These are phyloP conservation scores for Chrysolina americana DNA, from an alignment of 2,888 invertebrate species.

Conservation along the genomic window DNA sequence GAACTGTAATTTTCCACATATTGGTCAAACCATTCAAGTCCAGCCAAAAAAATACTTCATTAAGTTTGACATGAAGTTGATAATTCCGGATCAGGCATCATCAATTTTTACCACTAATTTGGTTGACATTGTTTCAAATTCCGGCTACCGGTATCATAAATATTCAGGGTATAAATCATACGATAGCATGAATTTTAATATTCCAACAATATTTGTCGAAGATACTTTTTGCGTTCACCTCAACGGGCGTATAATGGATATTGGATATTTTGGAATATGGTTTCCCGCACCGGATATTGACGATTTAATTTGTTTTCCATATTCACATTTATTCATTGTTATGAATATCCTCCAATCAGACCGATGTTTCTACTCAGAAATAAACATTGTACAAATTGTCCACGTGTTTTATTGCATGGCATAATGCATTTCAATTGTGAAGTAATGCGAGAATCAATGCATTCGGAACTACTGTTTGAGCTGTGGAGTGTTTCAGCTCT, in stretches of 20 bases:
- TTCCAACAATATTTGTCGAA: conserved; percentile 35
- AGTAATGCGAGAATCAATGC: not conserved
- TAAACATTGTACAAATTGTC: not conserved
- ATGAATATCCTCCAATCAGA: conserved; percentile 35
- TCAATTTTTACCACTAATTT: not conserved
- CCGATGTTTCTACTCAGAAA: conserved; percentile 1
- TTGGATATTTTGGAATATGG: conserved; percentile 44
- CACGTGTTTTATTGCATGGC: not conserved
- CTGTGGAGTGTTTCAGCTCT: too few relatives aligned
- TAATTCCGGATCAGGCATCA: not conserved
- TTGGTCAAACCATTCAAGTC: not conserved
- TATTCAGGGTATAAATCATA: conserved; percentile 34
- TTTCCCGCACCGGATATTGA: conserved; percentile 44
- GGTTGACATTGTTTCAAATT: conserved; percentile 3
- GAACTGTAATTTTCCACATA: not conserved
- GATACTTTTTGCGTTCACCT: conserved; percentile 41
- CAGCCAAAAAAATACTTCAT: not conserved
- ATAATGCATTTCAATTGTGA: not conserved
- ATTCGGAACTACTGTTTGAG: too few relatives aligned
- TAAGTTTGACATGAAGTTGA: not conserved
- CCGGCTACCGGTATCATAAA: conserved; percentile 24
- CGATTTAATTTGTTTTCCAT: conserved; percentile 46
- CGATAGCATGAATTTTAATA: conserved; percentile 30
- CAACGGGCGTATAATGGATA: conserved; percentile 38
- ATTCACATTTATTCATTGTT: conserved; percentile 46